Evolutionary conservation across 2,113 vertebrate species (phyloP), one percentile per base, ranked within the genome.

Genomic region (Bagarius yarrelli): DNA sequence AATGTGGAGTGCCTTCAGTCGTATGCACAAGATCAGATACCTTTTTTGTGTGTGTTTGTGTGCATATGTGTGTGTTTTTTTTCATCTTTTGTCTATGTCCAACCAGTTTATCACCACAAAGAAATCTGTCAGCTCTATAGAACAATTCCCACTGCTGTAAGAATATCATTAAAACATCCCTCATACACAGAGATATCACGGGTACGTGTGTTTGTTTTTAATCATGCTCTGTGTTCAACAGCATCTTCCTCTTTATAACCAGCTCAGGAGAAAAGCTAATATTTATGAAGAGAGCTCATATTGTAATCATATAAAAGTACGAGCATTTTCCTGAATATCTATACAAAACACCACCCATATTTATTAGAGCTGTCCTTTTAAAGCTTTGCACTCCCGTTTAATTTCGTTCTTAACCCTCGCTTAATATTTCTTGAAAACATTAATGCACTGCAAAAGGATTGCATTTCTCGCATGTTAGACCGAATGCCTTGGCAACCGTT

Each of bases 281-380:
- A 91, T 92, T 87, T 83, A 91, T 91, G 83, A 84, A 75, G 72
- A n/a, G 9, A 75, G 70, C 83, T 88, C 87, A 87, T 88, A 84
- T 85, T 83, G 66, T 50, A 74, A 67, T 73, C 6, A 12, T 71
- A 36, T 83, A 53, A 64, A 53, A 84, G 69, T 64, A 77, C 64
- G 64, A 44, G 40, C 52, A 64, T 73, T 79, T 81, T 75, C 57
- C 70, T 67, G 50, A 61, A 78, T 82, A 52, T 5, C 9, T 80
- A 66, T 47, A 57, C 78, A 81, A 79, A 81, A 70, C 74, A 25
- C 50, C 44, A 23, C 53, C 18, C 13, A 19, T 36, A 25, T 82
- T 82, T 78, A 78, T 60, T 44, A 74, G 76, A 25, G 3, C 56
- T 56, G 25, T 18, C n/a, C 56, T 15, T 21, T 40, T 47, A 81